These are phyloP conservation scores for Saccostrea glomerata DNA, from an alignment of 1,140 invertebrate species.

Conservation along the genomic window DNA sequence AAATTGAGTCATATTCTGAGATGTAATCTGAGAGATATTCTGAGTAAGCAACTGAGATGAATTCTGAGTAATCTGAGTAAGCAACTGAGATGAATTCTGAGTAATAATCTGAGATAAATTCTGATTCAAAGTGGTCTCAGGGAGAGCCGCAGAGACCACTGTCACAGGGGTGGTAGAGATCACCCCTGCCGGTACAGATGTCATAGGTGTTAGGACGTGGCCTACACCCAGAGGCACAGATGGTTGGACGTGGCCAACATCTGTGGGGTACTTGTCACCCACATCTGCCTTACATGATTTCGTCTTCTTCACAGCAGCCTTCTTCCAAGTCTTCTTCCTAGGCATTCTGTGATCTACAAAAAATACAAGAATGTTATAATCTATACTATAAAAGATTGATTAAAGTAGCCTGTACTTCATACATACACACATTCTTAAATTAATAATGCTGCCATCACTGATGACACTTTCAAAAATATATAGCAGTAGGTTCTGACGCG, in stretches of 20 bases:
- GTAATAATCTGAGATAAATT: too few species aligned
- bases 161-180: too few species aligned
- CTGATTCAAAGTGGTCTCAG: background rate
- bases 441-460: conserved; percentile 10
- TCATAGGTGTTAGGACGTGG: conserved; percentile 41
- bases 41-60: conserved; percentile 2
- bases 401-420: background rate
- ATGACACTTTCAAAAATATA: too few species aligned
- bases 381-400: background rate
- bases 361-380: conserved; percentile 2
- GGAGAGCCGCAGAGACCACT: too few species aligned
- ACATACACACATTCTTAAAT: background rate
- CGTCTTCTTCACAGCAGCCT: conserved; percentile 13
- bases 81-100: too few species aligned
- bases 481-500: too few species aligned
- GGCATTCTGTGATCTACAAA: conserved; percentile 35
- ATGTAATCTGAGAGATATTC: background rate
- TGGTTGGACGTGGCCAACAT: conserved; percentile 31
- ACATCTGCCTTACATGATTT: conserved; percentile 39
- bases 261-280: conserved; percentile 25
- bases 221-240: conserved; percentile 45
- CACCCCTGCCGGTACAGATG: conserved; percentile 28
- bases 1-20: background rate
- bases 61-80: background rate
- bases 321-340: conserved; percentile 22